These are phyloP conservation scores for Teleiodes luculella DNA, from an alignment of 2,888 invertebrate species.

Conservation along the genomic window DNA sequence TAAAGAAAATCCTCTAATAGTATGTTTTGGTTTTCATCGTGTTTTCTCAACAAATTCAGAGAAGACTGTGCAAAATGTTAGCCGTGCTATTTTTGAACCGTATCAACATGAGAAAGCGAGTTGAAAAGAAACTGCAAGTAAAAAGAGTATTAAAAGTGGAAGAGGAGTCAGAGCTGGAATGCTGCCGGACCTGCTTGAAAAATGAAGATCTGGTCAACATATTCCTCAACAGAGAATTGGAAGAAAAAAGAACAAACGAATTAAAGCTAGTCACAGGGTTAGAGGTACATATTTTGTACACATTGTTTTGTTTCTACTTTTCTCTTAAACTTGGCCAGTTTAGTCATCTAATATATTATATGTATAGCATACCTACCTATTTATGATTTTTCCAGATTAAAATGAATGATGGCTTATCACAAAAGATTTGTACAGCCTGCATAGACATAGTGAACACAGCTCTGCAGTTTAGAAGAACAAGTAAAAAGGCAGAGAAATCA, in stretches of 20 bases:
- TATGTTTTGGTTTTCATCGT: not conserved
- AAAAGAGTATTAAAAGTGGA: constrained; percentile 20
- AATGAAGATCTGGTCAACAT: constrained; percentile 44
- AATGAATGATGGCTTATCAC: constrained; percentile 54
- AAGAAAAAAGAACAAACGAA: constrained; percentile 42
- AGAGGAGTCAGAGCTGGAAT: constrained; percentile 19
- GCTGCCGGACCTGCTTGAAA: constrained; percentile 52
- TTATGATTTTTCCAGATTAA: constrained; percentile 45
- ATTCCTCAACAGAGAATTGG: constrained; percentile 41
- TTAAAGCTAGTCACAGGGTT: constrained; percentile 49
- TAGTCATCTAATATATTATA: not conserved
- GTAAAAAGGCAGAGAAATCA: constrained; percentile 46
- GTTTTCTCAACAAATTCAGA: not conserved
- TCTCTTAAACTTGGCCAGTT: too few relatives aligned
- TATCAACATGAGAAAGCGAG: constrained; percentile 32
- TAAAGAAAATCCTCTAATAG: not conserved
- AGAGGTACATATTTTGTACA: constrained; percentile 34
- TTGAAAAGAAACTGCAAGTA: constrained; percentile 17
- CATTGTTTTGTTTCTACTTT: too few relatives aligned
- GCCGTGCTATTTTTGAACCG: constrained; percentile 42
- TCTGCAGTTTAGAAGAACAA: constrained; percentile 47
- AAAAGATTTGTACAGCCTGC: constrained; percentile 54
- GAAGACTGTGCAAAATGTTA: constrained; percentile 34
- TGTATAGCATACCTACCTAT: too few relatives aligned
- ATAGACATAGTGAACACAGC: constrained; percentile 39